phyloP scores from a whole-genome alignment of 2,113 vertebrate species.

The Alligator mississippiensis region DNA sequence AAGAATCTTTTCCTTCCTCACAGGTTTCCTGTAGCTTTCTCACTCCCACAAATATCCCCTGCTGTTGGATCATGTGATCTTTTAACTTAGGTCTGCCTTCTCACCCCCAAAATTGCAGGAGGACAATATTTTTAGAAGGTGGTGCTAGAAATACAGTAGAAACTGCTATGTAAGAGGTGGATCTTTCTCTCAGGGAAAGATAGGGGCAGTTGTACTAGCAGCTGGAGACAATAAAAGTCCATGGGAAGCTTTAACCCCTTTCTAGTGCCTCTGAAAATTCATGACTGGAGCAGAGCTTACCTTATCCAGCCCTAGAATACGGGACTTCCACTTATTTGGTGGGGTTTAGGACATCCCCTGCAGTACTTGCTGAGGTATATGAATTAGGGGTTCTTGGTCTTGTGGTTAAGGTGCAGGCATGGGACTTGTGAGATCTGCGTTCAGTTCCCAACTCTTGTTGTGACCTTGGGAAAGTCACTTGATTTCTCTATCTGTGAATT shows the following conservation, averaged over 20 bases:
- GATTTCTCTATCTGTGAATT: neutral
- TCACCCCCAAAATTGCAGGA: neutral
- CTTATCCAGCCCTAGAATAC: neutral
- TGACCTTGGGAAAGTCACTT: neutral
- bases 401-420: neutral
- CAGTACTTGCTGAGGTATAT: neutral
- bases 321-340: neutral
- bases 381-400: neutral
- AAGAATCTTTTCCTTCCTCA: neutral
- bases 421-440: neutral
- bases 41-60: too few relatives aligned
- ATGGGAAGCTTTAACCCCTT: neutral
- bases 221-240: neutral
- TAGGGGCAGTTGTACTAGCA: neutral
- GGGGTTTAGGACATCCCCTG: accelerated
- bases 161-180: neutral
- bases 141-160: neutral
- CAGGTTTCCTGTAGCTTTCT: neutral
- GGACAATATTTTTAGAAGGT: neutral
- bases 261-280: neutral
- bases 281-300: neutral
- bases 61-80: neutral
- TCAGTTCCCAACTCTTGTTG: neutral
- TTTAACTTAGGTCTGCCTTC: neutral
- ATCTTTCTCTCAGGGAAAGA: neutral